Evolutionary conservation across 1,140 invertebrate genomes (phyloP).

Genomic region (Apis florea): DNA sequence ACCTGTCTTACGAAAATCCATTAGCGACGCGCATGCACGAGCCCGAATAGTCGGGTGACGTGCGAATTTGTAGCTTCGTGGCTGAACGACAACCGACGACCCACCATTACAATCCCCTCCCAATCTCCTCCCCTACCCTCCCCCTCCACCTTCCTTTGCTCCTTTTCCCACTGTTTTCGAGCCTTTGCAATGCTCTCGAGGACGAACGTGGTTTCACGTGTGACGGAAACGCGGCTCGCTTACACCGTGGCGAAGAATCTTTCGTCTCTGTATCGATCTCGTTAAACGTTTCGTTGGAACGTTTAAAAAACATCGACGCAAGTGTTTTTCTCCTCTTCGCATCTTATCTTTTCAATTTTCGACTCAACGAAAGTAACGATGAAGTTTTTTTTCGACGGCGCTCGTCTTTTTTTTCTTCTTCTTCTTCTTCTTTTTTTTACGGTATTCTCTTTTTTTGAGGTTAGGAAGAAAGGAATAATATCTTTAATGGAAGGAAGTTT

Average conservation of each 20-base stretch:
- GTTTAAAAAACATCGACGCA: not conserved
- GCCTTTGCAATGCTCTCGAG: not conserved
- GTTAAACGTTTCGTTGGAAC: too few species aligned
- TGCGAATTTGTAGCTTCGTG: constrained; percentile 34
- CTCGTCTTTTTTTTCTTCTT: too few species aligned
- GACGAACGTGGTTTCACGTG: not conserved
- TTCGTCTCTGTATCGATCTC: constrained; percentile 6
- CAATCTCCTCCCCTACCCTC: not conserved
- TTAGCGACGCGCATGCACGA: constrained; percentile 34
- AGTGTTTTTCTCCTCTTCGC: not conserved
- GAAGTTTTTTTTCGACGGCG: not conserved
- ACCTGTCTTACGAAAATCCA: constrained; percentile 54
- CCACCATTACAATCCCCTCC: not conserved
- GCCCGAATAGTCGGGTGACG: constrained; percentile 38
- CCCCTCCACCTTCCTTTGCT: too few species aligned
- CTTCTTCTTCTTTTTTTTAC: too few species aligned
- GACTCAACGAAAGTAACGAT: not conserved
- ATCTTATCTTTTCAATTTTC: not conserved
- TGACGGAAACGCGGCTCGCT: constrained; percentile 9
- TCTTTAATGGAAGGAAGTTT: too few species aligned
- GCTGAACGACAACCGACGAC: not conserved
- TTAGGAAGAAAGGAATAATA: fast-evolving
- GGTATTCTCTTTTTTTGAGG: too few species aligned
- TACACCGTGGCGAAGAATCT: not conserved
- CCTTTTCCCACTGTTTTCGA: not conserved